phyloP scores from a whole-genome alignment of 2,888 invertebrate species.

The Caradrina kadenii region DNA sequence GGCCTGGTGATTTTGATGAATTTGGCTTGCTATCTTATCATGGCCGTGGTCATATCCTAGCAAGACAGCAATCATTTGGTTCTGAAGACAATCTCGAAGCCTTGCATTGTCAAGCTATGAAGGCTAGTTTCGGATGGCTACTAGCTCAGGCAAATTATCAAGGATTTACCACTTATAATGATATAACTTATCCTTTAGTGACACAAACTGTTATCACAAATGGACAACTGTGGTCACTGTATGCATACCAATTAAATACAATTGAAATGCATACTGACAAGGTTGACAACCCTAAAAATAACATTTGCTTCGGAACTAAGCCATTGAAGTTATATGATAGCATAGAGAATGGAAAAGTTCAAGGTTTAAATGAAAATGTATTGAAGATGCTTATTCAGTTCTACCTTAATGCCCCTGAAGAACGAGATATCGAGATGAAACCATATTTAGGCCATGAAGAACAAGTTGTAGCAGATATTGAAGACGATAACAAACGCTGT shows the following conservation, averaged over 20 bases:
- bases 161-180: conserved; percentile 97
- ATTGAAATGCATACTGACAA: conserved; percentile 92
- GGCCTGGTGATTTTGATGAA: conserved; percentile 95
- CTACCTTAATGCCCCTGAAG: conserved; percentile 93
- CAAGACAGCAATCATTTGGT: conserved; percentile 86
- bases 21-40: conserved; percentile 95
- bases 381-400: conserved; percentile 93
- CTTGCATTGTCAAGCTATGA: conserved; percentile 93
- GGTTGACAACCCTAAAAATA: conserved; percentile 92
- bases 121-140: conserved; percentile 95
- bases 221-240: conserved; percentile 96
- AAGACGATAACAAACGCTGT: conserved; percentile 92
- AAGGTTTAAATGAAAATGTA: conserved; percentile 95
- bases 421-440: conserved; percentile 92
- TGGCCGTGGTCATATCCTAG: conserved; percentile 91
- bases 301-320: conserved; percentile 95
- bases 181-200: conserved; percentile 97
- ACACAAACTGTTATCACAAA: conserved; percentile 97
- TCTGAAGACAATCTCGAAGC: conserved; percentile 91
- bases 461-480: conserved; percentile 92
- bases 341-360: conserved; percentile 93
- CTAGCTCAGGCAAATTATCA: conserved; percentile 94
- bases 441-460: conserved; percentile 93
- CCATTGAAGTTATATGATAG: conserved; percentile 94
- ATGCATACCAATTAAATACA: conserved; percentile 98